Evolutionary conservation across 2,113 vertebrate genomes (phyloP).

Genomic region (Lutjanus erythropterus): DNA sequence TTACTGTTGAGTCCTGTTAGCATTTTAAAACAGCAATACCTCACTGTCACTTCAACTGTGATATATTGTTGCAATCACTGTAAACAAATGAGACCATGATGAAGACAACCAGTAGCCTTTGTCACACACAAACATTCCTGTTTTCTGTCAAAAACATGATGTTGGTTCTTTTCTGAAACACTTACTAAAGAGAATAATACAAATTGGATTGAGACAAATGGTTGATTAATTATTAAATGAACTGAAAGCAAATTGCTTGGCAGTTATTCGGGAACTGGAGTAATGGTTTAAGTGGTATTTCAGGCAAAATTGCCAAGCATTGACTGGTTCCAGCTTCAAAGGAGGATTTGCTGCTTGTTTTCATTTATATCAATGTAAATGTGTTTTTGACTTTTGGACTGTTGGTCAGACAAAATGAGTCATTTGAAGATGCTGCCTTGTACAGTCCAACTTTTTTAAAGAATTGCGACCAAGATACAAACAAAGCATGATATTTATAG

Average conservation of each 20-base stretch:
- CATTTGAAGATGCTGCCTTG: neutral
- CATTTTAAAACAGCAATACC: conserved; percentile 3
- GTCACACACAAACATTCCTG: neutral
- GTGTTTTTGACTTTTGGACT: too few relatives aligned
- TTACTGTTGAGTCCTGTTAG: too few relatives aligned
- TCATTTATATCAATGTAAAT: too few relatives aligned
- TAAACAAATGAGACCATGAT: conserved; percentile 22
- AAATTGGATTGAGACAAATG: neutral
- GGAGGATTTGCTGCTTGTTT: neutral
- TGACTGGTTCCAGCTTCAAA: too few relatives aligned
- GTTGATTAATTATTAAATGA: neutral
- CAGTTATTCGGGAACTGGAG: neutral
- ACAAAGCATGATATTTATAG: too few relatives aligned
- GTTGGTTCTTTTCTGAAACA: neutral
- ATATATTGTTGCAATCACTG: conserved; percentile 9
- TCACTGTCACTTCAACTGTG: conserved; percentile 13
- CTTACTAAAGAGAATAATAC: neutral
- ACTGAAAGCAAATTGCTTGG: neutral
- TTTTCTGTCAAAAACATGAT: neutral
- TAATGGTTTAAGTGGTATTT: neutral
- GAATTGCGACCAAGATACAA: too few relatives aligned
- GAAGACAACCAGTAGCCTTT: conserved; percentile 22
- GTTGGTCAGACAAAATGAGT: neutral
- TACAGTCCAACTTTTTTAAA: too few relatives aligned
- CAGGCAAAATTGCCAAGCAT: neutral